Evolutionary conservation across 1,140 invertebrate species (phyloP).

Genomic region (Mamestra configurata): DNA sequence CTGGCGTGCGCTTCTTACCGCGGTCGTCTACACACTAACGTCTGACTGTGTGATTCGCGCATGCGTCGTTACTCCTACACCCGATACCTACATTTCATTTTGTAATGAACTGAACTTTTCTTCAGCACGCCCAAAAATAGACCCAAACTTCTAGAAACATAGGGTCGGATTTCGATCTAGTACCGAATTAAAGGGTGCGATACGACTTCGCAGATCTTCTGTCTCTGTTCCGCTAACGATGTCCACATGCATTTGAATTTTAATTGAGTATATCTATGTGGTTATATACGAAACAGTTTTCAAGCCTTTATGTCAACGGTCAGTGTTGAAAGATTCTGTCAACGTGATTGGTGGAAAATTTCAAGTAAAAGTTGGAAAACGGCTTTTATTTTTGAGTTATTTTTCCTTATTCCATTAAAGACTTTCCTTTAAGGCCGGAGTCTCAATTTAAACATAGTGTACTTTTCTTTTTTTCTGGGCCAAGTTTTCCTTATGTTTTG

Average conservation of each 20-base stretch:
- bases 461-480: constrained; percentile 8
- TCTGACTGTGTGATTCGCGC: constrained; percentile 59
- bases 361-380: neutral
- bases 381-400: neutral
- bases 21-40: constrained; percentile 72
- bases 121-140: constrained; percentile 3
- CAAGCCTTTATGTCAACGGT: constrained; percentile 3
- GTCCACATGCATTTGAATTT: constrained; percentile 74
- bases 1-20: constrained; percentile 68
- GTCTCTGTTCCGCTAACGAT: constrained; percentile 64
- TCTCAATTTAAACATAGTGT: constrained; percentile 1
- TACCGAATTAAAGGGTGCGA: constrained; percentile 61
- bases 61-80: constrained; percentile 66
- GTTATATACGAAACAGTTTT: constrained; percentile 31
- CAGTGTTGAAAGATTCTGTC: neutral
- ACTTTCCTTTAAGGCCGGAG: neutral
- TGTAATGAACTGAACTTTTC: constrained; percentile 75
- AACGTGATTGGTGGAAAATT: neutral
- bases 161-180: constrained; percentile 56
- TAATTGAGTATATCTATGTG: constrained; percentile 53
- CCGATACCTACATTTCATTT: constrained; percentile 78
- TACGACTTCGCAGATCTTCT: constrained; percentile 69
- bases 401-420: constrained; percentile 4
- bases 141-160: constrained; percentile 37
- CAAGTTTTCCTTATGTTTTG: constrained; percentile 4